Evolutionary conservation across 2,113 vertebrate species (phyloP).

Genomic region (Albula goreensis): DNA sequence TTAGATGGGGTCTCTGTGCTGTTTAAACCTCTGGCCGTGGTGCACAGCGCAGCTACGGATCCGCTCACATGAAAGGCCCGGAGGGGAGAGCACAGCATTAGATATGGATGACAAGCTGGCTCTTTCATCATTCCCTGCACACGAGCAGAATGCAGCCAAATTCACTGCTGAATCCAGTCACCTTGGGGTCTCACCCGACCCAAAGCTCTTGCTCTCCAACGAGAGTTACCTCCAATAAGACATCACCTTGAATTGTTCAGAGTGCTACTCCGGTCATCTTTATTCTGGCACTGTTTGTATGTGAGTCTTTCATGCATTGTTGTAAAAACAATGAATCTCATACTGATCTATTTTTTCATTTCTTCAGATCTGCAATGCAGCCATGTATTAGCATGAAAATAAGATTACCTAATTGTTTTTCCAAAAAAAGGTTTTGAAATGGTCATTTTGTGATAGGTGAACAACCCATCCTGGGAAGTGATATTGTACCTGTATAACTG

Average conservation of each 20-base stretch:
- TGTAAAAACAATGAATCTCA: background rate
- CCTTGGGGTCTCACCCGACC: background rate
- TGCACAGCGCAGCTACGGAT: background rate
- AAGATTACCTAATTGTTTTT: background rate
- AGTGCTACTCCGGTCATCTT: background rate
- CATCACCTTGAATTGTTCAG: background rate
- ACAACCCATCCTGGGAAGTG: too few relatives aligned
- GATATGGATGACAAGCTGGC: constrained; percentile 11
- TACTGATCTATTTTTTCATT: background rate
- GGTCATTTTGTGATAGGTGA: too few relatives aligned
- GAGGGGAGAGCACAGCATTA: background rate
- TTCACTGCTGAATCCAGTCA: background rate
- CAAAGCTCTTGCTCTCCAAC: background rate
- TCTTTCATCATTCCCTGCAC: background rate
- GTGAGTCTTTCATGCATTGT: background rate
- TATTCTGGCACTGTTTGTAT: background rate
- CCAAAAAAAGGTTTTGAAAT: too few relatives aligned
- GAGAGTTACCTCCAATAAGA: background rate
- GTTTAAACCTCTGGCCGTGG: background rate
- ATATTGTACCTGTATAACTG: too few relatives aligned
- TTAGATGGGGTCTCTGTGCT: background rate
- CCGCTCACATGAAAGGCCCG: constrained; percentile 4
- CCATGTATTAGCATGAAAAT: background rate
- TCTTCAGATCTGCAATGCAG: background rate
- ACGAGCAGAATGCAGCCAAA: background rate